These are phyloP conservation scores for Mystacides longicornis DNA, from an alignment of 2,888 invertebrate genomes.

Conservation along the genomic window DNA sequence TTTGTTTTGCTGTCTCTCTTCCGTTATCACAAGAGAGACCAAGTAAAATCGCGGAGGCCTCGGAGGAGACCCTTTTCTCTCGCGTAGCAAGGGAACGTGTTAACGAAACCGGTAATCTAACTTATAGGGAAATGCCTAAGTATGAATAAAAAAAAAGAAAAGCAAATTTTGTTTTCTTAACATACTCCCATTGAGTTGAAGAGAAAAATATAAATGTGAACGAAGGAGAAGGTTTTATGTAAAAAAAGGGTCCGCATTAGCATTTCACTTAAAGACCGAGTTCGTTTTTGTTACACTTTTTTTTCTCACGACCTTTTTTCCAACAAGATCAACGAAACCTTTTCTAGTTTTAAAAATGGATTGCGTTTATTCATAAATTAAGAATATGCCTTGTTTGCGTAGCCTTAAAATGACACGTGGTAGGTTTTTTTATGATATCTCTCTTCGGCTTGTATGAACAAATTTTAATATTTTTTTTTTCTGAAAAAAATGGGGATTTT, in stretches of 20 bases:
- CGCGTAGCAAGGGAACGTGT: too few relatives aligned
- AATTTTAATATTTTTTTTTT: too few relatives aligned
- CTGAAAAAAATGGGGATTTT: too few relatives aligned
- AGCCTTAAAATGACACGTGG: background rate
- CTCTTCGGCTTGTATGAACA: too few relatives aligned
- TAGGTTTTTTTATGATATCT: background rate
- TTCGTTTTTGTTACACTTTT: constrained; percentile 7
- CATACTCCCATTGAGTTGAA: background rate
- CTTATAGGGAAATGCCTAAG: background rate
- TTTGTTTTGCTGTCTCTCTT: too few relatives aligned
- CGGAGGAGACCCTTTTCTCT: too few relatives aligned
- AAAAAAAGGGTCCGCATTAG: constrained; percentile 17
- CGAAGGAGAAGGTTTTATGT: constrained; percentile 10
- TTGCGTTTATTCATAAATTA: constrained; percentile 1
- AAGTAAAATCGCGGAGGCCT: too few relatives aligned
- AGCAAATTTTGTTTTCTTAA: background rate
- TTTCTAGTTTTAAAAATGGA: constrained; percentile 1
- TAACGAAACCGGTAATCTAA: background rate
- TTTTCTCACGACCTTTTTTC: constrained; percentile 6
- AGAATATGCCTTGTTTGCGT: background rate
- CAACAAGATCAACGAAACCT: background rate
- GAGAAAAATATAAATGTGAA: background rate
- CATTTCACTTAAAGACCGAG: constrained; percentile 20
- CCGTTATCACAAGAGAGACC: too few relatives aligned
- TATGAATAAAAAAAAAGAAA: constrained; percentile 32